Evolutionary conservation across 1,140 invertebrate genomes (phyloP), one percentile per base, ranked within the genome.

Genomic region (Thalassaphorura encarpata): DNA sequence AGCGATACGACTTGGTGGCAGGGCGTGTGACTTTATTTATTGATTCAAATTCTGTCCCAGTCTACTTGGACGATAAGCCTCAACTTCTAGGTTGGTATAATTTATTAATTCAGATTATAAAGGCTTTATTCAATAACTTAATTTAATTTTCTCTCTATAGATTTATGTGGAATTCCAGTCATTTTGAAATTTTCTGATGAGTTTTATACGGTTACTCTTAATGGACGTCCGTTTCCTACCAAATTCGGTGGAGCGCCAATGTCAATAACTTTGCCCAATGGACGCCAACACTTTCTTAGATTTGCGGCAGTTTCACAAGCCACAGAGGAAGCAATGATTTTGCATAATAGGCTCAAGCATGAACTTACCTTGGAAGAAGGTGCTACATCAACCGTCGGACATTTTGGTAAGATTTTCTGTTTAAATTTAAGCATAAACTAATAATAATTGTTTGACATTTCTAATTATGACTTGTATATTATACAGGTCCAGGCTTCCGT

Each of bases 241-340:
- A 83, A 90, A 58, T 97, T 94, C 75, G 93, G 92, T 45, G 93
- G 91, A 11, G 5, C 42, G 21, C 91, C 92, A 0, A 89, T 91
- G 67, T 83, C 89, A 1, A 83, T 94, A 50, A 78, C 84, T 48
- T 77, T 95, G 26, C 80, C 40, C 29, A 51, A 51, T 36, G 31
- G 48, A 29, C 5, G 48, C 3, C 5, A 15, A 5, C 6, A 26
- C 18, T 51, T 19, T 29, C 29, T 51, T 33, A 29, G 48, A 33
- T 47, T 47, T 26, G 28, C 23, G 11, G 24, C 45, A 23, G 18
- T 47, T 47, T 47, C 52, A 60, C 26, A 58, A 45, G 43, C 48
- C 54, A 52, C 47, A 57, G 29, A 52, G 53, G 40, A 16, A 29
- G 33, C 21, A 26, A 49, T 33, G 3, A 49, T 28, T n/a, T n/a